A percentile compares a stretch with the other conserved stretches of the same genome.
Conservation (phyloP, 2,888 invertebrate genomes). For the Limenitis camilla region DNA sequence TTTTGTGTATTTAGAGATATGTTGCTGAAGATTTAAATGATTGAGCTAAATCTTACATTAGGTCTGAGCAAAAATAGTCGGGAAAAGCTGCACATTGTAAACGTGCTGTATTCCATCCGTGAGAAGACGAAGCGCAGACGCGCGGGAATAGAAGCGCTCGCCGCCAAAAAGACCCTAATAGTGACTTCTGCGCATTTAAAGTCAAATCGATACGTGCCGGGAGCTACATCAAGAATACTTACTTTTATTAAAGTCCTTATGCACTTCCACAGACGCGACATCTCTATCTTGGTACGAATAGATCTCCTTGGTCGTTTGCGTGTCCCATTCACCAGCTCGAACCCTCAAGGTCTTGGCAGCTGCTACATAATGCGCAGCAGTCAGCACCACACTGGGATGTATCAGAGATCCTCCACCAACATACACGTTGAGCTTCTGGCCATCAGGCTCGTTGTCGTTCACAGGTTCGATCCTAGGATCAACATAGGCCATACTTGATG, state of each 20-base stretch:
- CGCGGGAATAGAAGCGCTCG: too few species aligned
- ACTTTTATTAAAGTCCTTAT: constrained; percentile 60
- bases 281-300: constrained; percentile 78
- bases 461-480: constrained; percentile 61
- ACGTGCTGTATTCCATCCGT: too few species aligned
- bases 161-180: too few species aligned
- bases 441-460: constrained; percentile 51
- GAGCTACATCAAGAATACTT: not conserved
- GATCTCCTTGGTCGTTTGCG: constrained; percentile 77
- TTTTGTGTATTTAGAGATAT: too few species aligned
- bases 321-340: constrained; percentile 83
- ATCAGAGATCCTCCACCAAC: constrained; percentile 82
- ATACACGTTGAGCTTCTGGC: constrained; percentile 57
- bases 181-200: too few species aligned
- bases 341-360: constrained; percentile 42
- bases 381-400: constrained; percentile 80
- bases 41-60: too few species aligned
- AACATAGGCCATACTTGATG: constrained; percentile 14
- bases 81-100: too few species aligned
- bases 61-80: too few species aligned
- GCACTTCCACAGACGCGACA: constrained; percentile 69
- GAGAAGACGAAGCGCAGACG: too few species aligned
- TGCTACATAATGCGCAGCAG: constrained; percentile 77
- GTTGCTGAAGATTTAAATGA: too few species aligned
- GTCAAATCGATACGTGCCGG: too few species aligned